Evolutionary conservation across 2,888 invertebrate genomes (phyloP), one percentile per base, ranked within the genome.

Genomic region (Cabera pusaria): DNA sequence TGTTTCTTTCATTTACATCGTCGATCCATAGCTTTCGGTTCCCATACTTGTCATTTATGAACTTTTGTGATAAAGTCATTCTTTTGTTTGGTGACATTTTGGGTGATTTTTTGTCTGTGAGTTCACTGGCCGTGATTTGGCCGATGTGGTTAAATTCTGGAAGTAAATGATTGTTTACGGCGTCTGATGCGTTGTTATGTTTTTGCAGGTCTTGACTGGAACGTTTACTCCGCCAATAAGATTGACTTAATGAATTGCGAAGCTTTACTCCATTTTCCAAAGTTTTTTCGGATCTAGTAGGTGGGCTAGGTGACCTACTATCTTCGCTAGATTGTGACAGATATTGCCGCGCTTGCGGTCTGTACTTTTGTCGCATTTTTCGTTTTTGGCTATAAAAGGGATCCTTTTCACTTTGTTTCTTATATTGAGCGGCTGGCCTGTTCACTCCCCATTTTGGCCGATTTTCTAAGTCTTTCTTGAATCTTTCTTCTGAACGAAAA

Each of bases 331-430:
- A 92, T 53, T 91, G 91, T 7, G 90, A 90, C 36, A 90, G 63
- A 59, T 91, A 90, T 50, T 89, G 87, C 50, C 90, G 79, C 9
- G 77, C 78, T 67, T 90, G 91, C 31, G 92, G 90, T 41, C 93
- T 90, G 49, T 92, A 90, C 69, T 93, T 92, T 62, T 92, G 91
- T 7, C 93, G 85, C 34, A 93, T 78, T 73, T 94, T 93, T 46
- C 93, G 85, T 65, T 93, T 91, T 71, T 93, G 93, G 44, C 93
- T 92, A 59, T 95, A 96, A 70, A 95, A 93, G 0, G 95, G 95
- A 84, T 97, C 97, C 62, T 96, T 95, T 72, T 97, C 97, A 64
- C 96, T 96, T 78, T 97, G 96, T 65, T 96, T 96, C 42, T 96
- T 91, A 66, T 96, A 97, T 59, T 95, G 93, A 5, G 94, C 94